A percentile compares a stretch with the other conserved stretches of the same genome.
Evolutionary conservation across 2,888 invertebrate species (phyloP).

Genomic region (Philhelius pedissequus): DNA sequence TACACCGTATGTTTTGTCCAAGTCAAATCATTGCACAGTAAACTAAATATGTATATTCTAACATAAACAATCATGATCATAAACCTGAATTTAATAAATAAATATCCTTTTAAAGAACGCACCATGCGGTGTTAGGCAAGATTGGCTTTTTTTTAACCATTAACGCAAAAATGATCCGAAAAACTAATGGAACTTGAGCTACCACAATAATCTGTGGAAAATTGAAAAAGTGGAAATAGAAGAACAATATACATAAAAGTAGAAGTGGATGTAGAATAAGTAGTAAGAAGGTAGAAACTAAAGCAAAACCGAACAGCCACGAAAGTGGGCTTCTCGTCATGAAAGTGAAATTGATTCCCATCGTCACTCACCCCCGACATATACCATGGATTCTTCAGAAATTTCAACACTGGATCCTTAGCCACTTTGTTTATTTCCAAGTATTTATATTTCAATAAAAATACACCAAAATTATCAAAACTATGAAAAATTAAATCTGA

Average conservation of each 20-base stretch:
- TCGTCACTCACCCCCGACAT: conserved; percentile 63
- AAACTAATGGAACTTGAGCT: conserved; percentile 26
- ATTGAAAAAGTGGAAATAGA: neutral
- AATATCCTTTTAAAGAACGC: too few relatives aligned
- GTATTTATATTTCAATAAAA: neutral
- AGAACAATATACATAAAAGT: neutral
- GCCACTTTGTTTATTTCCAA: neutral
- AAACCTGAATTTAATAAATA: too few relatives aligned
- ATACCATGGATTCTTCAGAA: conserved; percentile 63
- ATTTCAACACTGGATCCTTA: conserved; percentile 30
- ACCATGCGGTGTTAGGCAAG: neutral
- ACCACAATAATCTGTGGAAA: neutral
- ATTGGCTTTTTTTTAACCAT: neutral
- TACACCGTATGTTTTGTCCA: too few relatives aligned
- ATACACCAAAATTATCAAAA: conserved; percentile 5
- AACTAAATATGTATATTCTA: too few relatives aligned
- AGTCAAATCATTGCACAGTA: too few relatives aligned
- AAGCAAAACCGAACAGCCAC: conserved; percentile 43
- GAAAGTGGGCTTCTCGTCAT: conserved; percentile 9
- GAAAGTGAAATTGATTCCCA: conserved; percentile 66
- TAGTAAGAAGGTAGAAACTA: conserved; percentile 27
- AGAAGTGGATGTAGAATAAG: neutral
- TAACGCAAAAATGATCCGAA: neutral
- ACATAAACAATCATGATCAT: too few relatives aligned
- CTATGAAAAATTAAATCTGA: conserved; percentile 31